phyloP scores from a whole-genome alignment of 2,888 invertebrate genomes.

The Chrysomela aeneicollis region DNA sequence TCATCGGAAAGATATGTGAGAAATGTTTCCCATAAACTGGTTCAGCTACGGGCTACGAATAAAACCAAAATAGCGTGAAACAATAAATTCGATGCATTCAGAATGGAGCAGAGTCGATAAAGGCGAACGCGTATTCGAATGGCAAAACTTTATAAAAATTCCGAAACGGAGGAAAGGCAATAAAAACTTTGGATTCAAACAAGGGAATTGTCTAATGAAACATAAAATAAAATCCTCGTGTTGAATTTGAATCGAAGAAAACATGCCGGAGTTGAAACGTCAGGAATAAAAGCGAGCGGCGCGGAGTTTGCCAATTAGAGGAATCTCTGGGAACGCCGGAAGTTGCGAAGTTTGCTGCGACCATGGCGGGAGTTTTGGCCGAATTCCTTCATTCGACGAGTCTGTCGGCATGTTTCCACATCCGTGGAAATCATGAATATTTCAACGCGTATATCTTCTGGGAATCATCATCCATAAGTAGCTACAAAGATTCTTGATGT shows the following conservation, averaged over 20 bases:
- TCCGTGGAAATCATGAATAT: too few relatives aligned
- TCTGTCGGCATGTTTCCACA: too few relatives aligned
- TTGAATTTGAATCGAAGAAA: slow-evolving; percentile 18
- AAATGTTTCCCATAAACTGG: slow-evolving; percentile 20
- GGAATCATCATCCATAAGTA: too few relatives aligned
- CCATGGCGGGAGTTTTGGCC: slow-evolving; percentile 43
- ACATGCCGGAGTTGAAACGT: slow-evolving; percentile 40
- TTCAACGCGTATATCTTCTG: too few relatives aligned
- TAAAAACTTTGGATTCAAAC: slow-evolving; percentile 33
- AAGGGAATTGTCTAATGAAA: slow-evolving; percentile 35
- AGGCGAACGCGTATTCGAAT: slow-evolving; percentile 18
- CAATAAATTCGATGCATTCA: slow-evolving; percentile 25
- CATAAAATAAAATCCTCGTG: slow-evolving; percentile 39
- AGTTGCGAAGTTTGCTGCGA: slow-evolving; percentile 42
- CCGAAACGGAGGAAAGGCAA: slow-evolving; percentile 12
- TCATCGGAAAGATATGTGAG: slow-evolving; percentile 17
- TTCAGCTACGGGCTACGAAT: slow-evolving; percentile 8
- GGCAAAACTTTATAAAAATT: slow-evolving; percentile 27
- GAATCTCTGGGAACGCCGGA: slow-evolving; percentile 42
- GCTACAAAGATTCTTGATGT: too few relatives aligned
- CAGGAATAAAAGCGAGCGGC: slow-evolving; percentile 45
- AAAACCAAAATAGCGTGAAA: slow-evolving; percentile 26
- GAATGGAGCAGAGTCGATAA: slow-evolving; percentile 26
- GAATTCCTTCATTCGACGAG: background rate
- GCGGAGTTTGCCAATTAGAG: slow-evolving; percentile 52